Evolutionary conservation across 2,888 invertebrate genomes (phyloP).

Genomic region (Campopleginae sp.): DNA sequence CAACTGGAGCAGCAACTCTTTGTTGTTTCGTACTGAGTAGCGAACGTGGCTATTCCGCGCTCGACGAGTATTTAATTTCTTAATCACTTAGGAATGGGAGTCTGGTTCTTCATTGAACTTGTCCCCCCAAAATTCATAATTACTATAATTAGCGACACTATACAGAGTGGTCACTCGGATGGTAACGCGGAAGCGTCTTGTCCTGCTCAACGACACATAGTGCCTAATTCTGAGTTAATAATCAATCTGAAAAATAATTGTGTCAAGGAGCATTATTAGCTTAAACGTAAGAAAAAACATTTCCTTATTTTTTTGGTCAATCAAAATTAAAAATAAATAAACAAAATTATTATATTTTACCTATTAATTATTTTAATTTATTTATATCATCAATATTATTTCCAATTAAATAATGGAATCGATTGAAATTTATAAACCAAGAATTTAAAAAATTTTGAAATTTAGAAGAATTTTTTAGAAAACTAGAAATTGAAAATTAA

Average conservation of each 20-base stretch:
- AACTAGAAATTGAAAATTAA: too few relatives aligned
- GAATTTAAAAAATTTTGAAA: too few relatives aligned
- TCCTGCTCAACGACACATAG: neutral
- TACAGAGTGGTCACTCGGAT: neutral
- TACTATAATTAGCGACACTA: neutral
- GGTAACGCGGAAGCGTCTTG: neutral
- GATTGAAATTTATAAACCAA: too few relatives aligned
- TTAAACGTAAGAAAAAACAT: neutral
- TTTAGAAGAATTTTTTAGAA: too few relatives aligned
- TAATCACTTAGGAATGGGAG: neutral
- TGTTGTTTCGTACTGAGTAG: neutral
- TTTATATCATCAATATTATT: too few relatives aligned
- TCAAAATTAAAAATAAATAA: too few relatives aligned
- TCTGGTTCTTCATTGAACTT: neutral
- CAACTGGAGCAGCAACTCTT: constrained; percentile 5
- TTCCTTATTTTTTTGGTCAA: neutral
- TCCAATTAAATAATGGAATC: too few relatives aligned
- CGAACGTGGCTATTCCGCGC: neutral
- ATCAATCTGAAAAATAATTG: neutral
- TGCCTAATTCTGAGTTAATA: neutral
- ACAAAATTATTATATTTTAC: too few relatives aligned
- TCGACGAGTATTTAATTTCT: neutral
- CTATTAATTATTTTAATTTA: too few relatives aligned
- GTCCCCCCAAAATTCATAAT: neutral
- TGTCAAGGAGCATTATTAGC: neutral